Conservation (phyloP, 1,140 invertebrate species). For the Heliconius eleuchia region DNA sequence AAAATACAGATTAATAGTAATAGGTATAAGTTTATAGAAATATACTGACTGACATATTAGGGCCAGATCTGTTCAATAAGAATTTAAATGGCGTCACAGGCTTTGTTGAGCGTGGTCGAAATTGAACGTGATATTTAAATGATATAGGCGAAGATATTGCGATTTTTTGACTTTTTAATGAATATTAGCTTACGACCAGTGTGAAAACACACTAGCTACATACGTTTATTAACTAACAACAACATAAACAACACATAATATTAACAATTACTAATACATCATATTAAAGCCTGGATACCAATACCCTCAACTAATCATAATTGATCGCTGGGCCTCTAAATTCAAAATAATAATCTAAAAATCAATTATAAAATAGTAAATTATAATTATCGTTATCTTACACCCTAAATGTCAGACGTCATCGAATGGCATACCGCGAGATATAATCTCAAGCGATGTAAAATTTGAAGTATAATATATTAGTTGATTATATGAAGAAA, state of each 20-base stretch:
- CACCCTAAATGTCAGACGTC: slow-evolving; percentile 36
- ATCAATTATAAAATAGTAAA: background rate
- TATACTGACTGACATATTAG: slow-evolving; percentile 2
- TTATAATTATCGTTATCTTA: slow-evolving; percentile 9
- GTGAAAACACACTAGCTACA: background rate
- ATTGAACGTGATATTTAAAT: background rate
- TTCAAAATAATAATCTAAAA: background rate
- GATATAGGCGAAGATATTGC: background rate
- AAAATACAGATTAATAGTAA: slow-evolving; percentile 5
- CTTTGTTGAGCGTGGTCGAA: background rate
- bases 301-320: slow-evolving; percentile 19
- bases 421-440: slow-evolving; percentile 38
- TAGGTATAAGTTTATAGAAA: slow-evolving; percentile 8
- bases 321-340: slow-evolving; percentile 22
- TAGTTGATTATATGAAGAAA: background rate
- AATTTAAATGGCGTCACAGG: background rate
- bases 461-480: background rate
- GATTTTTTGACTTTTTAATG: background rate
- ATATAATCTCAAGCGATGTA: slow-evolving; percentile 19
- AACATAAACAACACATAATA: slow-evolving; percentile 9
- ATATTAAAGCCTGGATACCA: slow-evolving; percentile 30
- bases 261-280: slow-evolving; percentile 19
- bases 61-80: background rate
- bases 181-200: background rate
- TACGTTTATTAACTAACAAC: background rate